These are phyloP conservation scores for Cataglyphis altisquamis DNA, from an alignment of 2,888 invertebrate species.

Conservation along the genomic window DNA sequence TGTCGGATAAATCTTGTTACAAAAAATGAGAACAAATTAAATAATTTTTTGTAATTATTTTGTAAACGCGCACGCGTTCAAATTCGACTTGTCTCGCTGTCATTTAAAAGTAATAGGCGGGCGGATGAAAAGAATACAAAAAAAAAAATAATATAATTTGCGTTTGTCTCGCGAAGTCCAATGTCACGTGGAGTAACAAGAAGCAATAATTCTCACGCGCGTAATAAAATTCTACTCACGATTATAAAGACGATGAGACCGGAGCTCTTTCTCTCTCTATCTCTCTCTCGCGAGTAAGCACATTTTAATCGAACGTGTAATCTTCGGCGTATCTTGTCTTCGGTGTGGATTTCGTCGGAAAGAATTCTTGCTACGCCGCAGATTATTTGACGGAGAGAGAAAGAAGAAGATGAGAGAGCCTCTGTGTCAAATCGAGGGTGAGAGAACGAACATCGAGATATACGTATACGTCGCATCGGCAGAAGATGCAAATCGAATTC, in stretches of 20 bases:
- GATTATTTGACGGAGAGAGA: not conserved
- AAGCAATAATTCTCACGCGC: conserved; percentile 72
- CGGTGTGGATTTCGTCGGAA: not conserved
- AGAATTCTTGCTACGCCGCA: not conserved
- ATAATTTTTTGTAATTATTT: conserved; percentile 9
- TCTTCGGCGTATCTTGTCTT: not conserved
- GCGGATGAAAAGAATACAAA: not conserved
- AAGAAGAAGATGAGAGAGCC: not conserved
- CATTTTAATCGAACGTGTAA: not conserved
- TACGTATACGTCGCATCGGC: conserved; percentile 55
- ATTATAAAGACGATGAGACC: not conserved
- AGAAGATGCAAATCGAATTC: conserved; percentile 66
- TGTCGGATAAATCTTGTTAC: not conserved
- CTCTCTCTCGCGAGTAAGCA: not conserved
- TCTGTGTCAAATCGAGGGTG: conserved; percentile 37
- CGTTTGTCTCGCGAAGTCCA: conserved; percentile 31
- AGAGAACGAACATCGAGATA: conserved; percentile 57
- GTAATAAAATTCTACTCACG: conserved; percentile 51
- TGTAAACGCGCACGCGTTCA: not conserved
- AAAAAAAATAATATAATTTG: not conserved
- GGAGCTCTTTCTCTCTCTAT: not conserved
- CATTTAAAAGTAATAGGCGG: conserved; percentile 20
- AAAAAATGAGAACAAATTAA: not conserved
- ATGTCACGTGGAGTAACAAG: conserved; percentile 61
- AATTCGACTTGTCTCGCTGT: not conserved